Evolutionary conservation across 2,113 vertebrate species (phyloP).

Genomic region (Orcinus orca): DNA sequence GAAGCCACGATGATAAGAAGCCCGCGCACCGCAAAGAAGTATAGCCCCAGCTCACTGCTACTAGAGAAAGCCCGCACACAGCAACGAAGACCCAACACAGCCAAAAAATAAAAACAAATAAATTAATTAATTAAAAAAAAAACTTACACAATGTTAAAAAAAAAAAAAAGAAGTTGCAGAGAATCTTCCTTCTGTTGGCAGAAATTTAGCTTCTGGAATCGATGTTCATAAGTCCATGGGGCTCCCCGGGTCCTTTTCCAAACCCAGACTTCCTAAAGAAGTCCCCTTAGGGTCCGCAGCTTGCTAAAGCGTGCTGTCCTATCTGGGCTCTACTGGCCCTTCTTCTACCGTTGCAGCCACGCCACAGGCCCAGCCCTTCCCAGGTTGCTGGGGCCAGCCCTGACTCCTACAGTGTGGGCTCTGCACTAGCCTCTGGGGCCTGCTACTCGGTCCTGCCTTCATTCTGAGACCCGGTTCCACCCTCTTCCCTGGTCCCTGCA

Average conservation of each 20-base stretch:
- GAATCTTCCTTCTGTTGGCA: not conserved
- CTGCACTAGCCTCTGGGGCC: not conserved
- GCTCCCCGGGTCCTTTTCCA: not conserved
- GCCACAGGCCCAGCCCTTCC: not conserved
- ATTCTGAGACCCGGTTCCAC: not conserved
- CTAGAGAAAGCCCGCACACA: no score
- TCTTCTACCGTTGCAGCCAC: not conserved
- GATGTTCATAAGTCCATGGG: not conserved
- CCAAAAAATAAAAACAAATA: no score
- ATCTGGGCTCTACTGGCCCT: not conserved
- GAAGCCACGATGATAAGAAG: no score
- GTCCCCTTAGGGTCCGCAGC: no score
- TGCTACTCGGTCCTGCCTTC: not conserved
- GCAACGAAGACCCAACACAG: no score
- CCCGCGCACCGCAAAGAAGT: rapidly evolving
- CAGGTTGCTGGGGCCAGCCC: not conserved
- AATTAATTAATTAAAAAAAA: no score
- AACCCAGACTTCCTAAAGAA: not conserved
- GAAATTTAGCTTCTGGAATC: not conserved
- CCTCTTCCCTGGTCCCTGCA: not conserved
- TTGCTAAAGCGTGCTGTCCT: not conserved
- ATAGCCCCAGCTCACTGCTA: no score
- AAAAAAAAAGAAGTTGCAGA: not conserved
- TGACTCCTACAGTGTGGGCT: not conserved
- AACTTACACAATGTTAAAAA: no score